phyloP scores from a whole-genome alignment of 2,888 invertebrate species.

The Eurytoma californica region DNA sequence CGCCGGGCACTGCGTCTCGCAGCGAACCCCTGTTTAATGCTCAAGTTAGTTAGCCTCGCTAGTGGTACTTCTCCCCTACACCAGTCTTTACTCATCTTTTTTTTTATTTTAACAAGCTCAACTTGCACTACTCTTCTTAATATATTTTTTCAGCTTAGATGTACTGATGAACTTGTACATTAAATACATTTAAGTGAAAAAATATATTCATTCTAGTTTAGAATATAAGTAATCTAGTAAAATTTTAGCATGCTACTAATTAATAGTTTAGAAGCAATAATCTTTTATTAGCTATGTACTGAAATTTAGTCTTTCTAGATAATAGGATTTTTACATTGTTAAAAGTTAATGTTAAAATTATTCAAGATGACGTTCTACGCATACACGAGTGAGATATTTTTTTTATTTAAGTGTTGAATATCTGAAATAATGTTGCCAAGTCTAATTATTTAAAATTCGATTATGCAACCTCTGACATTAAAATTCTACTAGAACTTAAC shows the following conservation, averaged over 20 bases:
- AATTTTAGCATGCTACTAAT: neutral
- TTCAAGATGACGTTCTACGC: too few relatives aligned
- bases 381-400: too few relatives aligned
- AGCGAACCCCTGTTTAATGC: constrained; percentile 81
- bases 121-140: neutral
- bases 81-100: neutral
- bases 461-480: too few relatives aligned
- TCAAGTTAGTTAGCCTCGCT: constrained; percentile 32
- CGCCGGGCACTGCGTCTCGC: constrained; percentile 87
- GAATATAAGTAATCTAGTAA: neutral
- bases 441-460: too few relatives aligned
- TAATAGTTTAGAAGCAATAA: neutral
- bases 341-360: too few relatives aligned
- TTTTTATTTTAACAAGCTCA: neutral
- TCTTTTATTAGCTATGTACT: too few relatives aligned
- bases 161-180: too few relatives aligned
- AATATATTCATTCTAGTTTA: neutral
- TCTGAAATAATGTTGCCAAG: too few relatives aligned
- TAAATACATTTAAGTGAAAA: neutral
- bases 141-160: neutral
- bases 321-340: too few relatives aligned
- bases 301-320: too few relatives aligned
- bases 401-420: too few relatives aligned
- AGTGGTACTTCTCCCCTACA: constrained; percentile 1
- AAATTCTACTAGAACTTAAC: too few relatives aligned